Evolutionary conservation across 1,140 invertebrate species (phyloP).

Genomic region (Hermatobates lingyangjiaoensis): DNA sequence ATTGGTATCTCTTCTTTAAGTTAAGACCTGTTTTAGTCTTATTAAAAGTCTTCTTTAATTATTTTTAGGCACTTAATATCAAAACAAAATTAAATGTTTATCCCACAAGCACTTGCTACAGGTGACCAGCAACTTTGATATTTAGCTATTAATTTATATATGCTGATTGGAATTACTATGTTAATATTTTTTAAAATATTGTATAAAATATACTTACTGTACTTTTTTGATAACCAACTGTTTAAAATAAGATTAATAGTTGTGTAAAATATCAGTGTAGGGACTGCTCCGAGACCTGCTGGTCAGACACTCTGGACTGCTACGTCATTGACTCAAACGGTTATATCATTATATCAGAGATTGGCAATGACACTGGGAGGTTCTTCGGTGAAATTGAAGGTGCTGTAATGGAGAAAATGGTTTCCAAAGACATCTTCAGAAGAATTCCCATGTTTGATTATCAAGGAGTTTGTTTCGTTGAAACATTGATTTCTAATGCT

Average conservation of each 20-base stretch:
- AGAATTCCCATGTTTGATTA: conserved; percentile 66
- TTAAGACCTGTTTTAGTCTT: too few species aligned
- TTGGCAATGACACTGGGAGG: conserved; percentile 43
- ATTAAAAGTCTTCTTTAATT: too few species aligned
- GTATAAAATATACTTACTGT: too few species aligned
- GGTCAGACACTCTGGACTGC: conserved; percentile 42
- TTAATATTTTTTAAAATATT: too few species aligned
- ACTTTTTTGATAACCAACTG: too few species aligned
- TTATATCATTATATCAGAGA: conserved; percentile 61
- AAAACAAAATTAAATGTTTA: too few species aligned
- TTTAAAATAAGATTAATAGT: not conserved
- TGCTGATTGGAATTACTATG: too few species aligned
- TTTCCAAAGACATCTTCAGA: conserved; percentile 51
- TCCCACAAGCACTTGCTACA: too few species aligned
- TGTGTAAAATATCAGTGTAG: conserved; percentile 6
- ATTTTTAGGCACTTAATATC: too few species aligned
- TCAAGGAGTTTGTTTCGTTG: conserved; percentile 49
- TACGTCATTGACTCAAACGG: conserved; percentile 78
- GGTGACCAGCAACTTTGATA: too few species aligned
- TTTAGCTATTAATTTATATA: too few species aligned
- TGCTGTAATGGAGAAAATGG: conserved; percentile 55
- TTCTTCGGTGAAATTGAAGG: conserved; percentile 75
- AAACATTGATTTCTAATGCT: conserved; percentile 21
- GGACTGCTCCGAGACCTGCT: conserved; percentile 24
- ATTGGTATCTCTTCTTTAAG: too few species aligned